Evolutionary conservation across 2,888 invertebrate species (phyloP).

Genomic region (Cinara cedri): DNA sequence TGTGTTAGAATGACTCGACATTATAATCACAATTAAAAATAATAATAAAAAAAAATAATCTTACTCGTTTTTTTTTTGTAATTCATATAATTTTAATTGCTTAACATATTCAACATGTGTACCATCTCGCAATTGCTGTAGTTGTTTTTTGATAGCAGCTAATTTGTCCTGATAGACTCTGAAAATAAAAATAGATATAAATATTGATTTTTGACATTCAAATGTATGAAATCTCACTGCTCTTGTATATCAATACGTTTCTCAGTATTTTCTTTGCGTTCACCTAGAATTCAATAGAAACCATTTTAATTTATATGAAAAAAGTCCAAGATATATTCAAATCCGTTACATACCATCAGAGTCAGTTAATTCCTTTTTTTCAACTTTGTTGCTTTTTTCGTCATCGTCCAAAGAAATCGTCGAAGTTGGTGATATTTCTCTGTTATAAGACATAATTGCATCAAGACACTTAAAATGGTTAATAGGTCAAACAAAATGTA

Average conservation of each 20-base stretch:
- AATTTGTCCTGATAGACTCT: conserved; percentile 92
- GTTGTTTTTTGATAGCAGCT: conserved; percentile 83
- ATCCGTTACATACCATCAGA: conserved; percentile 26
- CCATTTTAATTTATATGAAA: neutral
- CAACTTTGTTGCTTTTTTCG: conserved; percentile 19
- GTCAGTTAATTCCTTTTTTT: conserved; percentile 36
- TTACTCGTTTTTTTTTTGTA: conserved; percentile 78
- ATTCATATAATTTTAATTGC: conserved; percentile 80
- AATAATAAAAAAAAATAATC: neutral
- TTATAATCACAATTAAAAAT: neutral
- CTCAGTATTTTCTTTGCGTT: conserved; percentile 57
- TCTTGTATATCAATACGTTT: conserved; percentile 86
- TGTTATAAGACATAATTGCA: too few relatives aligned
- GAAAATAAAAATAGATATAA: conserved; percentile 59
- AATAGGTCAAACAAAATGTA: too few relatives aligned
- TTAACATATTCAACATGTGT: conserved; percentile 85
- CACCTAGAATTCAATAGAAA: conserved; percentile 64
- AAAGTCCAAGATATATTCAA: neutral
- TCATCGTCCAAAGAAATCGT: conserved; percentile 44
- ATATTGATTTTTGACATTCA: neutral
- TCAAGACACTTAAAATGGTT: too few relatives aligned
- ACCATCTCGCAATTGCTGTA: conserved; percentile 86
- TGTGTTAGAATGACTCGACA: too few relatives aligned
- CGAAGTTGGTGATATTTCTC: conserved; percentile 39
- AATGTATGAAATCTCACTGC: conserved; percentile 70